Conservation (phyloP, 2,888 invertebrate species). For the Strigamia crassipes region DNA sequence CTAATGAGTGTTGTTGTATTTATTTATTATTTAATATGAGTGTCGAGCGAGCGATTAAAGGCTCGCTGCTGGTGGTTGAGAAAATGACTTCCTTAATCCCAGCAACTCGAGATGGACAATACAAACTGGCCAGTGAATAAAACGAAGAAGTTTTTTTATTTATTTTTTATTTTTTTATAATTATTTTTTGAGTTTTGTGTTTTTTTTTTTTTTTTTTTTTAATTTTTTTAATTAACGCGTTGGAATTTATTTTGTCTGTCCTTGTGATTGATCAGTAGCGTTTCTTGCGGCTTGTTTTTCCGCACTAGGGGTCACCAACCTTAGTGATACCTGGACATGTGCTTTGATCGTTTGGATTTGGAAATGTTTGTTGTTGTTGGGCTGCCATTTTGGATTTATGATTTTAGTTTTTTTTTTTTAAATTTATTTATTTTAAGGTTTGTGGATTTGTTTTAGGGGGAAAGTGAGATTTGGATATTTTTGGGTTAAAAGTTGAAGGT, state of each 20-base stretch:
- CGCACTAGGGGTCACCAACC: background rate
- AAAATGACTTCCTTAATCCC: no score
- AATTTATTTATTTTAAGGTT: no score
- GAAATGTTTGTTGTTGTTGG: background rate
- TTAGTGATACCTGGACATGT: background rate
- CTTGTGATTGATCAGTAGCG: background rate
- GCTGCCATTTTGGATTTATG: background rate
- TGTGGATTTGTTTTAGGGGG: no score
- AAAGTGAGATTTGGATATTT: no score
- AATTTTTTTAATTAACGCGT: background rate
- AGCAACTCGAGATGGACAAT: no score
- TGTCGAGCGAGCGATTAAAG: no score
- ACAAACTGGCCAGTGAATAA: no score
- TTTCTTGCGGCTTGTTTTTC: conserved; percentile 11
- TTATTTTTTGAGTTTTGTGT: no score
- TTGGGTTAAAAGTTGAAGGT: no score
- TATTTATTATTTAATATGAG: no score
- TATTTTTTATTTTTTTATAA: background rate
- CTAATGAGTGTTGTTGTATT: no score
- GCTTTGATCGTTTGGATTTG: background rate
- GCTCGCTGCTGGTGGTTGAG: no score
- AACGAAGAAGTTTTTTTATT: background rate
- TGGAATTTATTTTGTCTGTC: background rate
- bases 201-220: background rate
- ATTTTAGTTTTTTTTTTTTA: background rate